Conservation (phyloP, 2,888 invertebrate species). For the Nineta flava region DNA sequence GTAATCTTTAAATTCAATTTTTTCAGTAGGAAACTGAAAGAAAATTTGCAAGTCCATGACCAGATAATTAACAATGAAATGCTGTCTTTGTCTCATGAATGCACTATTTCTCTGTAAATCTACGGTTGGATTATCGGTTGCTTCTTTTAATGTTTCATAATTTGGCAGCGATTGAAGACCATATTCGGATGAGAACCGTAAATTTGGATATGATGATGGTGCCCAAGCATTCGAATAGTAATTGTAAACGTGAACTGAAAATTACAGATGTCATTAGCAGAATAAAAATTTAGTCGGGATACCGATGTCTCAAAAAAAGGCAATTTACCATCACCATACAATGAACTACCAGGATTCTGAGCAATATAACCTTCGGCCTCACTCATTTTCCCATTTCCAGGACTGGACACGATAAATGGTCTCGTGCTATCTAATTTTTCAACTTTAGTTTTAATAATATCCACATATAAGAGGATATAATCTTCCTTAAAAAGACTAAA, state of each 20-base stretch:
- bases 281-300: not conserved
- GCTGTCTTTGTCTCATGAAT: slow-evolving; percentile 69
- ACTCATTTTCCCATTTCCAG: slow-evolving; percentile 67
- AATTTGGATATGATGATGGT: slow-evolving; percentile 53
- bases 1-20: slow-evolving; percentile 40
- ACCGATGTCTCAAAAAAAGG: not conserved
- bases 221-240: slow-evolving; percentile 72
- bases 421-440: slow-evolving; percentile 42
- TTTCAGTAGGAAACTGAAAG: slow-evolving; percentile 35
- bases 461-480: slow-evolving; percentile 69
- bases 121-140: slow-evolving; percentile 29
- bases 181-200: slow-evolving; percentile 90
- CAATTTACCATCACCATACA: slow-evolving; percentile 68
- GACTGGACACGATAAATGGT: slow-evolving; percentile 74
- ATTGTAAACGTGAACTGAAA: slow-evolving; percentile 75
- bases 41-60: slow-evolving; percentile 44
- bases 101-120: slow-evolving; percentile 38
- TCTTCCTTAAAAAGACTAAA: slow-evolving; percentile 48
- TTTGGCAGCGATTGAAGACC: slow-evolving; percentile 86
- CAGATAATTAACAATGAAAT: slow-evolving; percentile 57
- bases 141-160: slow-evolving; percentile 44
- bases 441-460: slow-evolving; percentile 52
- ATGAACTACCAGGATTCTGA: slow-evolving; percentile 54
- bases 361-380: slow-evolving; percentile 64
- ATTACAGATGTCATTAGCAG: not conserved